Conservation (phyloP, 1,140 invertebrate species). For the Pentalonia nigronervosa region DNA sequence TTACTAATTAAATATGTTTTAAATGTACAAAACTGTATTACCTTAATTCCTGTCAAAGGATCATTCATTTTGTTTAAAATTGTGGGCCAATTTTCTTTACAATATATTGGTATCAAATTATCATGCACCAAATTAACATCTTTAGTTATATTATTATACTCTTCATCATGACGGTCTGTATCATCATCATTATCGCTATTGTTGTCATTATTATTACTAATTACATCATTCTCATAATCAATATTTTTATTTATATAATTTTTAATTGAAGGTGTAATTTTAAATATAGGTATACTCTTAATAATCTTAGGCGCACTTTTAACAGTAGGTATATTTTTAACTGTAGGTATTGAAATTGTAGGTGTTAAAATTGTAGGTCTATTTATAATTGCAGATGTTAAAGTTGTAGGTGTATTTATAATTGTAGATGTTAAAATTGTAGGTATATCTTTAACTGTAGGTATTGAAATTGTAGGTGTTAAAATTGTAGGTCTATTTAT, state of each 20-base stretch:
- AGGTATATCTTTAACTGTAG: no score
- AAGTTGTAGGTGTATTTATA: no score
- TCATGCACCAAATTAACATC: neutral
- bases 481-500: no score
- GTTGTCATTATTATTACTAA: neutral
- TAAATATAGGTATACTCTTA: no score
- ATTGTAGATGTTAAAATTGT: no score
- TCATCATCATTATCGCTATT: neutral
- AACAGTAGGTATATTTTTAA: no score
- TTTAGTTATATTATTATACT: neutral
- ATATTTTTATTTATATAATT: neutral
- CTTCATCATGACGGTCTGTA: neutral
- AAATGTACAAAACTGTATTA: neutral
- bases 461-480: no score
- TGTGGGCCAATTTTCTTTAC: neutral
- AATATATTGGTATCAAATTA: neutral
- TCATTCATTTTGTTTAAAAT: neutral
- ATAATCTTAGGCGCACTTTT: no score
- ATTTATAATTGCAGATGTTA: no score
- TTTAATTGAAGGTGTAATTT: neutral
- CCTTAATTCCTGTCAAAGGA: neutral
- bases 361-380: no score
- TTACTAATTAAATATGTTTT: neutral
- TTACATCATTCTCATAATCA: neutral
- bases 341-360: no score